A percentile compares a stretch with the other conserved stretches of the same genome.
Conservation (phyloP, 2,888 invertebrate genomes). For the Phyllotreta cruciferae region DNA sequence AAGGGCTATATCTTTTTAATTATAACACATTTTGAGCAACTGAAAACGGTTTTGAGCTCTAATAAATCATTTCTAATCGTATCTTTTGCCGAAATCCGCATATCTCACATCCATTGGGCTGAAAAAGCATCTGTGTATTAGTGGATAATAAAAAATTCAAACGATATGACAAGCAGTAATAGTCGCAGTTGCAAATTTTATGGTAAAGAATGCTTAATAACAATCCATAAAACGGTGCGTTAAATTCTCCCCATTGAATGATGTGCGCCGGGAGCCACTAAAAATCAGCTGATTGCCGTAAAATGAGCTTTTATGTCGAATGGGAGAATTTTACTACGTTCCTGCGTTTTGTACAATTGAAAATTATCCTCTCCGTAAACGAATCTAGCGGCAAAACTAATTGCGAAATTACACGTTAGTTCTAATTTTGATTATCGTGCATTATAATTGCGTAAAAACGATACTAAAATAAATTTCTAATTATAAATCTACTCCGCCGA, state of each 20-base stretch:
- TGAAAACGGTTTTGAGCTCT: no score
- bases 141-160: no score
- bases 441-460: background rate
- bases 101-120: no score
- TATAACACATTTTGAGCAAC: no score
- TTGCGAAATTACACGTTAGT: no score
- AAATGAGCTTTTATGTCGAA: conserved; percentile 21
- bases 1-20: no score
- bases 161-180: conserved; percentile 28
- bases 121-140: no score
- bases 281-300: conserved; percentile 48
- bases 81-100: no score
- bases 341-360: conserved; percentile 8
- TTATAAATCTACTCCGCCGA: background rate
- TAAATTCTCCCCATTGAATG: conserved; percentile 39
- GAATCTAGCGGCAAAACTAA: no score
- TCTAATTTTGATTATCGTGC: no score
- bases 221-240: conserved; percentile 44
- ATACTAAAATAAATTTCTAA: conserved; percentile 9
- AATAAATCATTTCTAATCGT: no score
- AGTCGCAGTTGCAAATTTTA: conserved; percentile 41
- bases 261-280: conserved; percentile 43
- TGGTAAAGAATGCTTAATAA: conserved; percentile 42
- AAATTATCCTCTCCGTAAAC: conserved; percentile 11
- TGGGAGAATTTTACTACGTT: conserved; percentile 19